A percentile compares a stretch with the other conserved stretches of the same genome.
Conservation (phyloP, 2,797 vertebrate species). For the Tenualosa thibaudeaui region DNA sequence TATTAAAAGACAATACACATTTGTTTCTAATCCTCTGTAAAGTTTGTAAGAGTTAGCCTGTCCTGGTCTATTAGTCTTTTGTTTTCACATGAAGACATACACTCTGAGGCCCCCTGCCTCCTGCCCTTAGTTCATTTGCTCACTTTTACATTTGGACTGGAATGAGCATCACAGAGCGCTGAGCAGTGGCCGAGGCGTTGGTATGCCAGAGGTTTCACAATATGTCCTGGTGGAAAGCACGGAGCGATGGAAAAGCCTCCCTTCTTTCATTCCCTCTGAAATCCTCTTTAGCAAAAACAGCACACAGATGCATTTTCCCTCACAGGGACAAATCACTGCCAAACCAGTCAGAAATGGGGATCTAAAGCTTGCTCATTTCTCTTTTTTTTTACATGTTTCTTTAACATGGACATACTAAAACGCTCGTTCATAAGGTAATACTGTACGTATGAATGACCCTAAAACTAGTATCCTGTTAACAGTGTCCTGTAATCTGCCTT, state of each 20-base stretch:
- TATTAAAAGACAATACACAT: not conserved
- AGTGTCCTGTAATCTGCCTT: not conserved
- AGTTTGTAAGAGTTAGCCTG: not conserved
- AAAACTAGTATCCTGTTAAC: not conserved
- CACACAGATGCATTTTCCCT: not conserved
- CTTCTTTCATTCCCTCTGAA: not conserved
- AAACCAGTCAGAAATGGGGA: not conserved
- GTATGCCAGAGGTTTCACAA: slow-evolving; percentile 8
- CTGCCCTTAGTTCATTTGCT: not conserved
- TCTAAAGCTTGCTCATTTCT: not conserved
- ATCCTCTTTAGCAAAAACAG: slow-evolving; percentile 19
- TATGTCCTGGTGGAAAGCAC: not conserved
- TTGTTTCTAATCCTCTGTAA: not conserved
- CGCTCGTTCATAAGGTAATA: not conserved
- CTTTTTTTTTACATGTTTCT: not conserved
- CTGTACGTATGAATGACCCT: not conserved
- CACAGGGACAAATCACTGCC: not conserved
- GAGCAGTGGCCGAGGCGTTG: not conserved
- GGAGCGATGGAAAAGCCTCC: not conserved
- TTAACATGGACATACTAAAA: not conserved
- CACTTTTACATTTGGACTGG: not conserved
- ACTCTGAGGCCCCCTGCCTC: not conserved
- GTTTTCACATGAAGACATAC: not conserved
- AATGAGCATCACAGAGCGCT: not conserved
- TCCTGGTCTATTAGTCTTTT: not conserved